Conservation (phyloP, 2,888 invertebrate species). For the Clusia tigrina region DNA sequence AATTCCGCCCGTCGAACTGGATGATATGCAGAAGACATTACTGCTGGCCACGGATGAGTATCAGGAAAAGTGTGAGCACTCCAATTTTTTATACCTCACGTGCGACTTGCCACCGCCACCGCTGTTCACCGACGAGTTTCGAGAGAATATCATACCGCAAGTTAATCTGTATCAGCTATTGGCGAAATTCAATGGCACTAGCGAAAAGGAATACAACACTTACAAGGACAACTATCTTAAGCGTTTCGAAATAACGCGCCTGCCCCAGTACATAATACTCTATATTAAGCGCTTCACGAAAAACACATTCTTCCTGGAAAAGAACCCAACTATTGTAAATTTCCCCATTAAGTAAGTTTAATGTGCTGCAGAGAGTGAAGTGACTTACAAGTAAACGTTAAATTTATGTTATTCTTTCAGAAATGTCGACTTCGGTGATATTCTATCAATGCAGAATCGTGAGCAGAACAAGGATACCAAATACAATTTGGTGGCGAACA, state of each 20-base stretch:
- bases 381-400: background rate
- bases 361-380: constrained; percentile 9
- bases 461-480: constrained; percentile 81
- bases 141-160: constrained; percentile 99
- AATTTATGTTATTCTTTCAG: constrained; percentile 69
- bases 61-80: constrained; percentile 85
- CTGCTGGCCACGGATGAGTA: constrained; percentile 85
- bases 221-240: constrained; percentile 99
- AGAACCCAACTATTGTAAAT: constrained; percentile 99
- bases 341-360: constrained; percentile 96
- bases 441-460: constrained; percentile 85
- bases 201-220: constrained; percentile 98
- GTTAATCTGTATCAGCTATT: constrained; percentile 93
- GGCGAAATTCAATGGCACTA: constrained; percentile 94
- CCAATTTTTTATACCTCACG: constrained; percentile 94
- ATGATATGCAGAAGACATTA: constrained; percentile 85
- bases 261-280: constrained; percentile 94
- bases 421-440: constrained; percentile 96
- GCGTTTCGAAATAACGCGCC: constrained; percentile 90
- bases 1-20: constrained; percentile 90
- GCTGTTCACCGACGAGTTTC: constrained; percentile 94
- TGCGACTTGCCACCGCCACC: constrained; percentile 98
- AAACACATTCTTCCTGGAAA: constrained; percentile 98
- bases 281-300: constrained; percentile 98
- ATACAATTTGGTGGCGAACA: constrained; percentile 98